Conservation (phyloP, 2,888 invertebrate species). For the Crepidodera aurea region DNA sequence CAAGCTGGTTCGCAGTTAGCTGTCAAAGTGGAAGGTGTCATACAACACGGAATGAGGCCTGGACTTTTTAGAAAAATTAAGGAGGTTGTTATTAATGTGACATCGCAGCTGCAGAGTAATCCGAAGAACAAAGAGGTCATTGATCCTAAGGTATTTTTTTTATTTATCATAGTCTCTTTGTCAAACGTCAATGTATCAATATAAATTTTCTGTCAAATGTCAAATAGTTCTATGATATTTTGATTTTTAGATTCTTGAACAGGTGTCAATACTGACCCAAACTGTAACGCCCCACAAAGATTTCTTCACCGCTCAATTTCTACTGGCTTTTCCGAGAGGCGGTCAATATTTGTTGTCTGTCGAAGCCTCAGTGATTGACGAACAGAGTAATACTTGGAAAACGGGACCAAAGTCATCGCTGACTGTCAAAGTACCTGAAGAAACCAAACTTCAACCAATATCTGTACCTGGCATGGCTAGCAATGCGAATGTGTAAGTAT, state of each 20-base stretch:
- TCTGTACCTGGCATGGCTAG: slow-evolving; percentile 58
- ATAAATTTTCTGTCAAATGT: too few species aligned
- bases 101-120: slow-evolving; percentile 67
- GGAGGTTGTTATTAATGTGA: slow-evolving; percentile 75
- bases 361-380: slow-evolving; percentile 87
- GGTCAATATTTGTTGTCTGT: slow-evolving; percentile 80
- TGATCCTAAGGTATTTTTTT: slow-evolving; percentile 55
- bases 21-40: slow-evolving; percentile 92
- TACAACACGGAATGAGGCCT: slow-evolving; percentile 75
- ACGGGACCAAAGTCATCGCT: slow-evolving; percentile 85
- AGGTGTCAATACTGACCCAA: slow-evolving; percentile 70
- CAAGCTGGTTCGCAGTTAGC: slow-evolving; percentile 87
- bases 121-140: slow-evolving; percentile 57
- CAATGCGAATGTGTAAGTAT: slow-evolving; percentile 58
- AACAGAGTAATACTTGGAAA: slow-evolving; percentile 85
- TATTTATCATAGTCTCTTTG: too few species aligned
- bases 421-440: slow-evolving; percentile 78
- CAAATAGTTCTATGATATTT: too few species aligned
- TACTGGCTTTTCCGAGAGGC: slow-evolving; percentile 75
- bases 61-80: slow-evolving; percentile 76
- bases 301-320: slow-evolving; percentile 92
- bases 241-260: slow-evolving; percentile 55
- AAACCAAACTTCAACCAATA: slow-evolving; percentile 61
- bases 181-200: too few species aligned
- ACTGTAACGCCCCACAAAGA: slow-evolving; percentile 90